These are phyloP conservation scores for Henricia sp. DNA, from an alignment of 53 echinoderm and acorn worm genomes.

Conservation along the genomic window DNA sequence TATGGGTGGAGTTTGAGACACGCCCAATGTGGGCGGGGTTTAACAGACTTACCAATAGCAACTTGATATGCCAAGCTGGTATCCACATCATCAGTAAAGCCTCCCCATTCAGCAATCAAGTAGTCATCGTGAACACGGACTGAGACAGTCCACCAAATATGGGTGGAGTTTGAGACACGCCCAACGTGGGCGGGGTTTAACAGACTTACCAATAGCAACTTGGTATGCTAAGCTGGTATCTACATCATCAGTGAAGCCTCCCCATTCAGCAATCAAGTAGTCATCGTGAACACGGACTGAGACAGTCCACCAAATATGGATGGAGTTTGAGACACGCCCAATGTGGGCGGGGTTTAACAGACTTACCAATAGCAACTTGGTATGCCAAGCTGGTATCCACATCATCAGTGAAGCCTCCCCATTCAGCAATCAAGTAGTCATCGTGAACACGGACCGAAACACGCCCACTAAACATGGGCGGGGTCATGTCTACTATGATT, in stretches of 20 bases:
- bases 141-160: not conserved
- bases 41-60: slow-evolving; percentile 30
- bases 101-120: no score
- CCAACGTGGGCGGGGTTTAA: no score
- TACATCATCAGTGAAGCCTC: slow-evolving; percentile 18
- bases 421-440: slow-evolving; percentile 21
- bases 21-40: no score
- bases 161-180: slow-evolving; percentile 47
- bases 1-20: no score
- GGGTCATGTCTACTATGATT: slow-evolving; percentile 49
- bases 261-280: slow-evolving; percentile 32
- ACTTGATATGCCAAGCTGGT: slow-evolving; percentile 29
- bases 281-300: slow-evolving; percentile 5
- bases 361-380: slow-evolving; percentile 59
- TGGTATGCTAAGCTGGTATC: slow-evolving; percentile 19
- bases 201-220: slow-evolving; percentile 43
- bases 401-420: slow-evolving; percentile 25
- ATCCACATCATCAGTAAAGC: slow-evolving; percentile 28
- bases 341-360: no score
- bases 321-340: no score
- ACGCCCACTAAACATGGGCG: slow-evolving; percentile 37
- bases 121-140: no score
- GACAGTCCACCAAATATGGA: slow-evolving; percentile 42
- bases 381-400: slow-evolving; percentile 26
- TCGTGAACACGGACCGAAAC: slow-evolving; percentile 17